Evolutionary conservation across 2,888 invertebrate species (phyloP).

Genomic region (Endotricha flammealis): DNA sequence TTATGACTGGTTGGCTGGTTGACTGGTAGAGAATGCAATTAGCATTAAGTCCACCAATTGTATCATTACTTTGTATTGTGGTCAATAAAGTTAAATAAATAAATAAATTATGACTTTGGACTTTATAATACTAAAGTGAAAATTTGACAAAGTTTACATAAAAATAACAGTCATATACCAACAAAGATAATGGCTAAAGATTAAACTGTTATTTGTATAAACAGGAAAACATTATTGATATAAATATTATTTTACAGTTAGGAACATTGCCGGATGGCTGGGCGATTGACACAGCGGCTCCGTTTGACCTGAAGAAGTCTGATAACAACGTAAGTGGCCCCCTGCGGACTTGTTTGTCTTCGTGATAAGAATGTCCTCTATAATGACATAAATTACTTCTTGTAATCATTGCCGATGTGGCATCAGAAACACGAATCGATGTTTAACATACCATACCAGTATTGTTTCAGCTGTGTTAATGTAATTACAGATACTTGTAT

Average conservation of each 20-base stretch:
- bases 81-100: too few species aligned
- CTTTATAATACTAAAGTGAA: too few species aligned
- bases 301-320: slow-evolving; percentile 59
- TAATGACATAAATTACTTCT: slow-evolving; percentile 29
- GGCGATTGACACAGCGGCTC: slow-evolving; percentile 67
- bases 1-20: too few species aligned
- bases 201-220: too few species aligned
- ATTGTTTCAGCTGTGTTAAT: neutral
- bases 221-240: too few species aligned
- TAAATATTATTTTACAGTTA: slow-evolving; percentile 49
- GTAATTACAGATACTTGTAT: neutral
- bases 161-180: too few species aligned
- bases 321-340: slow-evolving; percentile 73
- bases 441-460: neutral
- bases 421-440: slow-evolving; percentile 25
- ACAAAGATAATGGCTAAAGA: too few species aligned
- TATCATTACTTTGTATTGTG: neutral
- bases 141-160: too few species aligned
- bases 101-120: too few species aligned
- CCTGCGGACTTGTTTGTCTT: slow-evolving; percentile 67
- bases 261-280: slow-evolving; percentile 59
- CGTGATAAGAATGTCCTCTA: slow-evolving; percentile 44
- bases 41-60: too few species aligned
- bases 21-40: too few species aligned
- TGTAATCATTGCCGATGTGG: slow-evolving; percentile 33